Evolutionary conservation across 2,797 vertebrate species (phyloP).

Genomic region (Siniperca undulata): DNA sequence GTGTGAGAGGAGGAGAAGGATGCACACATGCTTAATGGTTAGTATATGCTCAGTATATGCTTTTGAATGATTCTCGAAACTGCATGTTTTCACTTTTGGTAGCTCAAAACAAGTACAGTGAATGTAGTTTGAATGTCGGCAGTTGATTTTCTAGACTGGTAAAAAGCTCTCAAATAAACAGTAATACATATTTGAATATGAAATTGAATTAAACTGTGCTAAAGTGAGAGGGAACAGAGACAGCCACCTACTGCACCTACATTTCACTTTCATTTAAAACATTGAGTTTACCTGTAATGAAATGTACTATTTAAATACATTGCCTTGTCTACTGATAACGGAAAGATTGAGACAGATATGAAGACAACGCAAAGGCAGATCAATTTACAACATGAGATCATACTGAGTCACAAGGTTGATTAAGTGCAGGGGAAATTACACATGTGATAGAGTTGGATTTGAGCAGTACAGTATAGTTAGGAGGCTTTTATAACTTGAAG

Average conservation of each 20-base stretch:
- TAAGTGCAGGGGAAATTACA: not conserved
- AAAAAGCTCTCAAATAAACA: not conserved
- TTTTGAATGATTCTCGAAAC: not conserved
- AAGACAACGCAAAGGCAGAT: slow-evolving; percentile 8
- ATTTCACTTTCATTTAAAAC: not conserved
- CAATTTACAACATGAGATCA: not conserved
- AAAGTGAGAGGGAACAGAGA: not conserved
- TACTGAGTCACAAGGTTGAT: not conserved
- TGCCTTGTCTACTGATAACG: too few species aligned
- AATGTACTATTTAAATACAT: not conserved
- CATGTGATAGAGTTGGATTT: not conserved
- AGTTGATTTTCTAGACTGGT: not conserved
- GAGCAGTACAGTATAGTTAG: not conserved
- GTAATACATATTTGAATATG: not conserved
- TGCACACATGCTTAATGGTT: not conserved
- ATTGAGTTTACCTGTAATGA: not conserved
- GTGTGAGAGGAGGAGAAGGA: not conserved
- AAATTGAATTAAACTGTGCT: not conserved
- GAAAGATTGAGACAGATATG: too few species aligned
- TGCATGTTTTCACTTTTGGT: not conserved
- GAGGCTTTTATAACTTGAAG: not conserved
- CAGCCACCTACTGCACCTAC: not conserved
- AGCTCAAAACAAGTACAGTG: not conserved
- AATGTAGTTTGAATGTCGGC: not conserved
- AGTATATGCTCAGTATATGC: not conserved